Evolutionary conservation across 2,113 vertebrate species (phyloP), one percentile per base, ranked within the genome.

Genomic region (Tragelaphus buxtoni): DNA sequence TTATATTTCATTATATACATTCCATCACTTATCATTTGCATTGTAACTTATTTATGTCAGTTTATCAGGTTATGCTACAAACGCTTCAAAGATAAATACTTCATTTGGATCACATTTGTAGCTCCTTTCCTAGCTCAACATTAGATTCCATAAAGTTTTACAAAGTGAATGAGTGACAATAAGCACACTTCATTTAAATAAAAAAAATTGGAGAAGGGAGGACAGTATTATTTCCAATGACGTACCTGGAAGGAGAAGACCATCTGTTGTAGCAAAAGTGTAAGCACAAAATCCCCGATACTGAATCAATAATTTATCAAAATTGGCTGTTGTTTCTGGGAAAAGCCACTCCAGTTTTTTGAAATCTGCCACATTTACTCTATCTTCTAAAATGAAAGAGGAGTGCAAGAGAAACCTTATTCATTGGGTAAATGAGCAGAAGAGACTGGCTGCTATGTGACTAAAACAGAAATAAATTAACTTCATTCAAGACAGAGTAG

Each of bases 221-320:
- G 72, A 4, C 3, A 42, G 45, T 39, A 35, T 47, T 53, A n/a
- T 89, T 92, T 91, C 56, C 53, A 80, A 94, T 24, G 56, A 76
- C 22, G 3, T 98, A 99, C 99, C 99, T 99, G 99, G 99, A 87
- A 99, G 98, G 14, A 99, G 98, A 56, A 99, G 98, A 22, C 99
- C 99, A 53, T 99, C 98, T 86, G 98, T 99, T 83, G 96, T 92
- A 51, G 99, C 99, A 76, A 99, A 97, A 0, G 98, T 98, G 51
- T 99, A 98, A 56, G 99, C 99, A 99, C 99, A 99, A 97, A 99
- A 98, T 74, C 99, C 99, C 42, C 98, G 99, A 95, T 99, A 99
- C 96, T 99, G 99, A 90, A 99, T 98, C 11, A 98, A 72, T 69
- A 99, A 96, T 32, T 99, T 97, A 39, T 98, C 98, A 96, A 99